Conservation (phyloP, 2,113 vertebrate species). For the Platysteira castanea region DNA sequence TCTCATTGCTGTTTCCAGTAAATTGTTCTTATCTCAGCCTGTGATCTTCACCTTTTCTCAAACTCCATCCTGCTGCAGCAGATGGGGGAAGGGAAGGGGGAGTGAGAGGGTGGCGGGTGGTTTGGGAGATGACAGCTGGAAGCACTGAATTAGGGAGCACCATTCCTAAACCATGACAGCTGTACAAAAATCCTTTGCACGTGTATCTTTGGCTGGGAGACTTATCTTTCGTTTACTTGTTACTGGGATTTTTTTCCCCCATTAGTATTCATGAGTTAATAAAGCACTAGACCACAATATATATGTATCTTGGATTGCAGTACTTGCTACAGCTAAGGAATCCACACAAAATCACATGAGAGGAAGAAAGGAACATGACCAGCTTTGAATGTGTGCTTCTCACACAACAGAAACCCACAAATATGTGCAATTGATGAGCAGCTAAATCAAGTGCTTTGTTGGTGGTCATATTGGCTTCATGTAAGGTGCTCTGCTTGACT, state of each 20-base stretch:
- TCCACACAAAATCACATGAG: slow-evolving; percentile 23
- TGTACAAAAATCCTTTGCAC: background rate
- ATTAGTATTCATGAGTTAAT: background rate
- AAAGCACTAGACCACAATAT: background rate
- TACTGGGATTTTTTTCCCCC: rapidly evolving
- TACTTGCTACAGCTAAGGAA: background rate
- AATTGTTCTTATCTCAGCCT: background rate
- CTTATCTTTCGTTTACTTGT: background rate
- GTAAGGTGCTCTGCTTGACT: background rate
- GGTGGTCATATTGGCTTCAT: background rate
- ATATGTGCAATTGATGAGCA: background rate
- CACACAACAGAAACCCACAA: slow-evolving; percentile 20
- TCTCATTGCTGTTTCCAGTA: background rate
- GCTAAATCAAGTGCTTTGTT: background rate
- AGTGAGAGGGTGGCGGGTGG: background rate
- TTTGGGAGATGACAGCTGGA: background rate
- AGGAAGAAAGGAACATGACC: background rate
- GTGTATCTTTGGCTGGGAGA: background rate
- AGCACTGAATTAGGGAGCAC: background rate
- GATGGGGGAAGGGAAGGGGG: background rate
- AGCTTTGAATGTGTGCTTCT: background rate
- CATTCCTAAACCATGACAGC: background rate
- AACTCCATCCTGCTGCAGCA: background rate
- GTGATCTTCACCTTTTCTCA: background rate
- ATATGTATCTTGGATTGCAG: background rate